Evolutionary conservation across 1,140 invertebrate genomes (phyloP), one percentile per base, ranked within the genome.

Genomic region (Temnothorax longispinosus): DNA sequence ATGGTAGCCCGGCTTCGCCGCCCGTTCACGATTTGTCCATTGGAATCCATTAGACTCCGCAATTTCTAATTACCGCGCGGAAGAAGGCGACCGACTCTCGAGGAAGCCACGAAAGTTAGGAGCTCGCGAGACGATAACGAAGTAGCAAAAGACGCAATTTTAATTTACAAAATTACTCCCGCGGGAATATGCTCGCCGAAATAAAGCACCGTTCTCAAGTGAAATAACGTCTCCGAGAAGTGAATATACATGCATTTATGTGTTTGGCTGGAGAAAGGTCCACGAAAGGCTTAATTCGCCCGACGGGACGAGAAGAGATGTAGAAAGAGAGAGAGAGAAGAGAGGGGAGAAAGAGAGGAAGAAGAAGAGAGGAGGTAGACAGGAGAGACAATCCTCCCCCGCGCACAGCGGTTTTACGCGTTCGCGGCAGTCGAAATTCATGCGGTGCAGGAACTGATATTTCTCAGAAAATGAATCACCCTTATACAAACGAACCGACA

Each of bases 391-490:
- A 18, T 67, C 13, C 38, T 65, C 13, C 27, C 38, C 32, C 13
- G 35, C 50, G 62, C 27, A 15, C 44, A 71, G 75, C 87, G 89
- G 77, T 88, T 93, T 92, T 91, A 91, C 89, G 88, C 82, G 89
- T 85, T 74, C 77, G 89, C 85, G 85, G 75, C 65, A 91, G 87
- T 91, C 90, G 92, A 91, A 93, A 92, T 93, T 92, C 90, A 92
- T 92, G 75, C 87, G 86, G 88, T 86, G 90, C 93, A 94, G 94
- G 93, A 93, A 94, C 94, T 94, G 94, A 95, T 95, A 94, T 94
- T 95, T 94, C 93, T 91, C 90, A 87, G 93, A 93, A 89, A 94
- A 95, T 95, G 93, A 94, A 94, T 94, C 93, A 94, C 93, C 90
- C 90, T 93, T 93, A 91, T 92, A 94, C 91, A 92, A 93, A 93